Evolutionary conservation across 2,113 vertebrate species (phyloP), one percentile per base, ranked within the genome.

Genomic region (Hiodon alosoides): DNA sequence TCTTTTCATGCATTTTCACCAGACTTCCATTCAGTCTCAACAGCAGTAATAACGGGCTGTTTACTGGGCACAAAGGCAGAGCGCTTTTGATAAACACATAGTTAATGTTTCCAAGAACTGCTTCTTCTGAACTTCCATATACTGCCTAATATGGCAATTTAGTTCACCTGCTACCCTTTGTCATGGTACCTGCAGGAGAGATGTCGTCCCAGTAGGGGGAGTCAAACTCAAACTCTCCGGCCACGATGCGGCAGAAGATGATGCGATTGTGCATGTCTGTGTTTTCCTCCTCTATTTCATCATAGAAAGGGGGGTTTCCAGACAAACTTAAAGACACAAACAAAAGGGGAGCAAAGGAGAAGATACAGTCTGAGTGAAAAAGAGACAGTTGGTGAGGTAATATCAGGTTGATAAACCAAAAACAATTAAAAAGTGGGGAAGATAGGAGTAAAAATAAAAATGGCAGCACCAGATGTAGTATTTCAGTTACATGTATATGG

Each of bases 181-280:
- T 86, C 7, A 0, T 0, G 16, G 74, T 89, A 94, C 93, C 93
- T 87, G 93, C 87, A 79, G 88, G 85, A 55, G 93, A 94, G 77
- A 94, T 94, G 69, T 94, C 89, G 67, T 93, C 92, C 93, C 93
- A 94, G 73, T 94, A 93, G 0, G 93, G 93, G n/a, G 93, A 83
- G 67, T 94, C 93, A 78, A 94, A 94, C 84, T 93, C 91, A 76
- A 92, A 94, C 46, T 94, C 93, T n/a, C 92, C 92, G 3, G 87
- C 91, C 76, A 94, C 90, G 70, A 94, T 94, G 51, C 93, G 91
- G 81, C 93, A 93, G 87, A 94, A 94, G 79, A 94, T 93, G 65
- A 92, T 93, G 70, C 92, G 90, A 82, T 94, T 93, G 78, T 94
- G 92, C 66, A 91, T 84, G 81, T 93, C 90, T 0, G 87, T 90